Evolutionary conservation across 2,113 vertebrate genomes (phyloP).

Genomic region (Thomomys bottae): DNA sequence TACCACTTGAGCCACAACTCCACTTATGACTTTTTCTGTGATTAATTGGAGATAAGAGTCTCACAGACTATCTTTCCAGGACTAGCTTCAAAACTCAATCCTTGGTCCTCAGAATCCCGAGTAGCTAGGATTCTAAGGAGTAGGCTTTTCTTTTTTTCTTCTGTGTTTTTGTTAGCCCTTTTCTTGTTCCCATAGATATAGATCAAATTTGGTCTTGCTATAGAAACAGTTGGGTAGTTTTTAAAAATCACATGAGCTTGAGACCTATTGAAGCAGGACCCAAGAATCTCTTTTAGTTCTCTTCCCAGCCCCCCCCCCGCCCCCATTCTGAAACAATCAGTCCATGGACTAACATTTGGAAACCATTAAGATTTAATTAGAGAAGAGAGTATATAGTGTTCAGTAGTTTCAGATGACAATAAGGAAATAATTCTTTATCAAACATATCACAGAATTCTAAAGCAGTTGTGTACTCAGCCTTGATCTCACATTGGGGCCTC

Average conservation of each 20-base stretch:
- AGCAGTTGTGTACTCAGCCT: not conserved
- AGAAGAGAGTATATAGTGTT: not conserved
- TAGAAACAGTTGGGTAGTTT: constrained; percentile 29
- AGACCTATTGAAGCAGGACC: constrained; percentile 14
- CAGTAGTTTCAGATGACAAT: constrained; percentile 20
- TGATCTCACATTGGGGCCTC: not conserved
- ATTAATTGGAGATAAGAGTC: too few species aligned
- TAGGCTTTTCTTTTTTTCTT: not conserved
- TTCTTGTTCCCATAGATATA: constrained; percentile 11
- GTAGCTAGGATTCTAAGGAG: too few species aligned
- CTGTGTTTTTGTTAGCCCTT: constrained; percentile 59
- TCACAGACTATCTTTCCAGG: too few species aligned
- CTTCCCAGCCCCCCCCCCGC: not conserved
- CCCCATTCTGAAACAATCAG: constrained; percentile 3
- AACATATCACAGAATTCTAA: not conserved
- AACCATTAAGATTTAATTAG: constrained; percentile 28
- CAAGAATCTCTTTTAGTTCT: constrained; percentile 21
- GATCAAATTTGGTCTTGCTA: constrained; percentile 45
- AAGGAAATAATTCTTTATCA: constrained; percentile 5
- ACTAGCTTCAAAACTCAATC: too few species aligned
- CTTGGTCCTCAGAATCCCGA: too few species aligned
- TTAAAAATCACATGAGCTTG: constrained; percentile 40
- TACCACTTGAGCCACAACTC: too few species aligned
- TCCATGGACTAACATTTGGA: constrained; percentile 44
- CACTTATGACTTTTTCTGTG: too few species aligned